These are phyloP conservation scores for Hylaeus volcanicus DNA, from an alignment of 1,140 invertebrate species.

Conservation along the genomic window DNA sequence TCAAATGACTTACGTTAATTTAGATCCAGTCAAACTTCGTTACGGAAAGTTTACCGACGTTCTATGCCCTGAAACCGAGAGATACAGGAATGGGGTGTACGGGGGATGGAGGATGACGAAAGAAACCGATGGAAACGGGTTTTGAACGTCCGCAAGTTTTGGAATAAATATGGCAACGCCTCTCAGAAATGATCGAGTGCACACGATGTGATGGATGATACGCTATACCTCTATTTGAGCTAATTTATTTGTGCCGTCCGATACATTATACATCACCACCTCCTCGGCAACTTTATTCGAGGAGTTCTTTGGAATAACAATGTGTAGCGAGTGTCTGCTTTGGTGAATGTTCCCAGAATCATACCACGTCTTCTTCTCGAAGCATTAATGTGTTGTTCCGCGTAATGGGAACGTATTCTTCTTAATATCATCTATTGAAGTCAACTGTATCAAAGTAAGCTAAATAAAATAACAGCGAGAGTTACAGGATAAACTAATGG, in stretches of 20 bases:
- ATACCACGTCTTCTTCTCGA: background rate
- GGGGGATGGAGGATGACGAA: background rate
- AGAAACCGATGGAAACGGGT: background rate
- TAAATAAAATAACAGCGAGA: too few species aligned
- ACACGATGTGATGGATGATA: background rate
- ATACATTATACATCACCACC: background rate
- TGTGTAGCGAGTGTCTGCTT: background rate
- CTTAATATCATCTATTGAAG: too few species aligned
- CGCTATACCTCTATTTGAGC: background rate
- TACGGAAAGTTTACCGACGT: constrained; percentile 67
- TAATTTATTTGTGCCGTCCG: constrained; percentile 18
- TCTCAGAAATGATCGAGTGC: constrained; percentile 18
- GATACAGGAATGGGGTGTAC: background rate
- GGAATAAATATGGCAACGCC: constrained; percentile 14
- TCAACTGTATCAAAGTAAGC: too few species aligned
- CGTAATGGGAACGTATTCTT: too few species aligned
- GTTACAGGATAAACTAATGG: too few species aligned
- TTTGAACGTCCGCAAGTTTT: background rate
- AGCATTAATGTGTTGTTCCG: too few species aligned
- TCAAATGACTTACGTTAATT: constrained; percentile 73
- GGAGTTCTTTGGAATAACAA: background rate
- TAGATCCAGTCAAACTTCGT: constrained; percentile 71
- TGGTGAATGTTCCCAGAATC: background rate
- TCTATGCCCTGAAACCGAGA: constrained; percentile 19
- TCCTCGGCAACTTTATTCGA: background rate